Evolutionary conservation across 2,888 invertebrate genomes (phyloP).

Genomic region (Mesopsocus fuscifrons): DNA sequence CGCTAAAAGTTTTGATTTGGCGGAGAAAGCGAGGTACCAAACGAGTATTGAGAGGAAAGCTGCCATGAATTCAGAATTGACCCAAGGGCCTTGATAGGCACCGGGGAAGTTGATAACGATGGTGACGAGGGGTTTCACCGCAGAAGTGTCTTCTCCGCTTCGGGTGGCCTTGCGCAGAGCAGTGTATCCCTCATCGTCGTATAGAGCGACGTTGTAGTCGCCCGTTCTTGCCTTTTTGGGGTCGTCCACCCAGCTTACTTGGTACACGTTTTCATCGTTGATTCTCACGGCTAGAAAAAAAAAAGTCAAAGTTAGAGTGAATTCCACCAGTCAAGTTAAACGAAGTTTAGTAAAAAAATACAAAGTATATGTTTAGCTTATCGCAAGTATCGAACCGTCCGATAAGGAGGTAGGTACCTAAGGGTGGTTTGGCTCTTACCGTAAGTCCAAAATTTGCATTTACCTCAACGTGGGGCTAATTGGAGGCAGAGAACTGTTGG

Average conservation of each 20-base stretch:
- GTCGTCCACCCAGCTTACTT: conserved; percentile 91
- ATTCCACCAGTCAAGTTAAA: too few relatives aligned
- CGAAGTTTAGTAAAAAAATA: too few relatives aligned
- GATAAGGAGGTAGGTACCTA: too few relatives aligned
- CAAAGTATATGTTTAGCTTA: too few relatives aligned
- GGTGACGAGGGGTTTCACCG: conserved; percentile 48
- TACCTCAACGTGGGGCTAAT: too few relatives aligned
- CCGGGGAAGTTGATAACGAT: conserved; percentile 54
- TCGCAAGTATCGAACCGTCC: too few relatives aligned
- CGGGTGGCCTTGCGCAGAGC: conserved; percentile 60
- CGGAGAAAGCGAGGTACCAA: conserved; percentile 71
- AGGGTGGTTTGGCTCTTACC: too few relatives aligned
- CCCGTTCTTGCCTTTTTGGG: conserved; percentile 64
- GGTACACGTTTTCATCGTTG: conserved; percentile 55
- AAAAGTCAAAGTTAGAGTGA: too few relatives aligned
- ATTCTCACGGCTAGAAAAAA: conserved; percentile 25
- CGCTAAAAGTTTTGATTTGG: conserved; percentile 59
- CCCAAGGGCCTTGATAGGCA: conserved; percentile 79
- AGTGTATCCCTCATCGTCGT: conserved; percentile 85
- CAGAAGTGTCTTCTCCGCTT: conserved; percentile 43
- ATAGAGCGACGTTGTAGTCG: conserved; percentile 56
- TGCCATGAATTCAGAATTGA: conserved; percentile 82
- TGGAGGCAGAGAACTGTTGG: too few relatives aligned
- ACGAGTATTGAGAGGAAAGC: conserved; percentile 55
- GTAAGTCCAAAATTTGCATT: too few relatives aligned